Conservation (phyloP, 2,113 vertebrate species). For the Crotalus horridus region DNA sequence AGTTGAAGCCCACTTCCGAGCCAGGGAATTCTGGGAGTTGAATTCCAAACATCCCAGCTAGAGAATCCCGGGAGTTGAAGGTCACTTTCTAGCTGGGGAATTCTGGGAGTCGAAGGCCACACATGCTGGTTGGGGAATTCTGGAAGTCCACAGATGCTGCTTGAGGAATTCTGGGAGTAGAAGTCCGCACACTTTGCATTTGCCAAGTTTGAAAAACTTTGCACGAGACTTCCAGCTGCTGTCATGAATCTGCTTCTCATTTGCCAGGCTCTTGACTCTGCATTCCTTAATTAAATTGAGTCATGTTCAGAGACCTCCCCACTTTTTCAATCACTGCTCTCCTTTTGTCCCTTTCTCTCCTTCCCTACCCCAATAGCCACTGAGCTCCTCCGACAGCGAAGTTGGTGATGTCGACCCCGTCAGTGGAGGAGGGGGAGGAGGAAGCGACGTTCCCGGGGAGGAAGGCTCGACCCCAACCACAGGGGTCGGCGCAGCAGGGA, state of each 20-base stretch:
- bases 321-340: background rate
- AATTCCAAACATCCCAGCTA: too few species aligned
- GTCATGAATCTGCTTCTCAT: background rate
- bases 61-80: too few species aligned
- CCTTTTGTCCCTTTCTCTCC: background rate
- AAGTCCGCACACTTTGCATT: background rate
- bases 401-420: conserved; percentile 71
- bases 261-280: background rate
- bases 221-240: background rate
- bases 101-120: background rate
- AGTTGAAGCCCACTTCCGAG: too few species aligned
- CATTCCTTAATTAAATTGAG: background rate
- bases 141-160: background rate
- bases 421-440: conserved; percentile 65
- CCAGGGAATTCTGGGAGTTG: too few species aligned
- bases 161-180: background rate
- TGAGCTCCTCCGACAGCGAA: conserved; percentile 92
- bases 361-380: conserved; percentile 66
- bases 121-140: too few species aligned
- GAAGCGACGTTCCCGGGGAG: conserved; percentile 68
- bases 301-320: background rate
- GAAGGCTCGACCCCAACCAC: conserved; percentile 55
- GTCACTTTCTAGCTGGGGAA: too few species aligned
- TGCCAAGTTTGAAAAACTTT: background rate
- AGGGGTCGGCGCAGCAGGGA: conserved; percentile 29